These are phyloP conservation scores for Margarornis squamiger DNA, from an alignment of 2,797 vertebrate genomes.

Conservation along the genomic window DNA sequence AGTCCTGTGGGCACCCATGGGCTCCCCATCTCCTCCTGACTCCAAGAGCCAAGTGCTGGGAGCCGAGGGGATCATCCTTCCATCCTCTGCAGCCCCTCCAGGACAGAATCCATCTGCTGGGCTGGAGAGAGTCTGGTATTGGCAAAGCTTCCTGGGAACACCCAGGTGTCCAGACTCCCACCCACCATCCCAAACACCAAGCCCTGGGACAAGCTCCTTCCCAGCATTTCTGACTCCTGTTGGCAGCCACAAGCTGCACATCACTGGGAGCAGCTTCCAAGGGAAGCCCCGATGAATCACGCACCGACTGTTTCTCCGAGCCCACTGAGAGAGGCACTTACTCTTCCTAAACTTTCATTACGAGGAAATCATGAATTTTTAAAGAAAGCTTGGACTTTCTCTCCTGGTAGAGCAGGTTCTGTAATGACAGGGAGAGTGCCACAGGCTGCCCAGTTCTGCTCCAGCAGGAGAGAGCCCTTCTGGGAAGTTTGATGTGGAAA, in stretches of 20 bases:
- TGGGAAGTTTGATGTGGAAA: not conserved
- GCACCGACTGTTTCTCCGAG: not conserved
- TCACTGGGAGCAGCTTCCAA: not conserved
- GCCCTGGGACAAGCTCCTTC: not conserved
- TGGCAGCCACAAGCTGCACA: not conserved
- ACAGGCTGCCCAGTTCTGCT: not conserved
- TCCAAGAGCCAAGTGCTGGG: not conserved
- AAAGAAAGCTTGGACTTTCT: not conserved
- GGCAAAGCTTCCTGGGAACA: not conserved
- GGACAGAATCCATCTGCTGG: not conserved
- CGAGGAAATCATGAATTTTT: not conserved
- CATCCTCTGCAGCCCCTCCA: not conserved
- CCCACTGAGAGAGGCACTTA: not conserved
- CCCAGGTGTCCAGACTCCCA: not conserved
- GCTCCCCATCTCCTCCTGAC: not conserved
- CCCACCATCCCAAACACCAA: not conserved
- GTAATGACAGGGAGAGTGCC: not conserved
- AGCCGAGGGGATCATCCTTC: not conserved
- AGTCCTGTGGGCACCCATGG: rapidly evolving
- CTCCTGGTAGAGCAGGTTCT: not conserved
- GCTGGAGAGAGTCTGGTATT: no score
- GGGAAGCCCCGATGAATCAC: not conserved
- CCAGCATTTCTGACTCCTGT: rapidly evolving
- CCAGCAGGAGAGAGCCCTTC: not conserved
- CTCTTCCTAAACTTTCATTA: not conserved